Evolutionary conservation across 2,888 invertebrate genomes (phyloP), one percentile per base, ranked within the genome.

Genomic region (Apodemia zela): DNA sequence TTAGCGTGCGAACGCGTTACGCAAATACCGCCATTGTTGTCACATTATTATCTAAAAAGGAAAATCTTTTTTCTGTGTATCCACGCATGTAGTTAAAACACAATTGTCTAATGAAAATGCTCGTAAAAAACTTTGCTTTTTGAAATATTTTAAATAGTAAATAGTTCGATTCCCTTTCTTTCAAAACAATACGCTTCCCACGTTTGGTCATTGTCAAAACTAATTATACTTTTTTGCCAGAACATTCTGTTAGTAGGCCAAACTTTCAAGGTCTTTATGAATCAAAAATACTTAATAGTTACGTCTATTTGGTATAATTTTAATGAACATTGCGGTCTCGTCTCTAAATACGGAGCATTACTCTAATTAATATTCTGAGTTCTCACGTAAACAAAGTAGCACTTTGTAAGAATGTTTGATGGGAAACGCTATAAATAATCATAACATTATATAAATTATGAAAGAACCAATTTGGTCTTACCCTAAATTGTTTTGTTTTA

Each of bases 21-120:
- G 88, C 84, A 89, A 90, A 80, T 79, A 69, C 69, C 73, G 67
- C 87, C 74, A 91, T 91, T 91, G 90, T 90, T 89, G 89, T 89
- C 89, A 87, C 88, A 87, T 84, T 38, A 89, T 88, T 91, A 89
- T 90, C 91, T 90, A 85, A 89, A 85, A 89, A 88, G 89, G 90
- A 89, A 90, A 90, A 91, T 91, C 91, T 90, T 89, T 89, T 87
- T 90, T 89, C 85, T 84, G 77, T 75, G 72, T 81, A 78, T 77
- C 77, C 79, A 80, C 82, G 79, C 77, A 74, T 82, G 84, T 85
- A 84, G 42, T 42, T 42, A 82, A 85, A 79, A 83, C 83, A 80
- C 86, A 80, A 91, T 91, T 90, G 89, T 90, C 86, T 82, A 77
- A 82, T 80, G 77, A 82, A 81, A 74, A 75, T 78, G 77, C 74